Percentiles rank a stretch among this genome's conserved stretches.
phyloP scores from a whole-genome alignment of 2,888 invertebrate species.

The Scaeva pyrastri region DNA sequence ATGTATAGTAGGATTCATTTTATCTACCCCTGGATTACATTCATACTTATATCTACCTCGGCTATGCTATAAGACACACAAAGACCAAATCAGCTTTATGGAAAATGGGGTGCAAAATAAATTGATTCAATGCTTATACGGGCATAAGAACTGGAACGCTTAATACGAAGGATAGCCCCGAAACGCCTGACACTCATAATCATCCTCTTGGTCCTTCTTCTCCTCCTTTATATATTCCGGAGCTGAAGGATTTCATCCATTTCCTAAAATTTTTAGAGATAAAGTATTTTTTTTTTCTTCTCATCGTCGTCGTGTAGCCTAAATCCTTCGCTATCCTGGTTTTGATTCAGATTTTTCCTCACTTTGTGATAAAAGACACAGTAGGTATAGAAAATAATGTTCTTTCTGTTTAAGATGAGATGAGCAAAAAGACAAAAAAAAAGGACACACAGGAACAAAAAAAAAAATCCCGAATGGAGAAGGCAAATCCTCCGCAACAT shows the following conservation, averaged over 20 bases:
- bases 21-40: neutral
- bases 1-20: conserved; percentile 38
- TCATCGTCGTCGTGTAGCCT: neutral
- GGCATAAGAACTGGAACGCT: neutral
- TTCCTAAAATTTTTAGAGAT: conserved; percentile 25
- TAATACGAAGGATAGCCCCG: neutral
- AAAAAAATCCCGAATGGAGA: conserved; percentile 3
- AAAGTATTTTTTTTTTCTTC: conserved; percentile 21
- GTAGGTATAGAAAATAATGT: conserved; percentile 12
- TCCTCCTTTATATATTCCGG: neutral
- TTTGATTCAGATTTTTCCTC: conserved; percentile 35
- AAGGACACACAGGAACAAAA: conserved; percentile 22
- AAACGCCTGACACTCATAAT: too few species aligned
- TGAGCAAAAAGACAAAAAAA: neutral
- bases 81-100: neutral
- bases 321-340: neutral
- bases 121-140: conserved; percentile 45
- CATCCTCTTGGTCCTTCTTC: too few species aligned
- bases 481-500: conserved; percentile 59
- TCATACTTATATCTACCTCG: too few species aligned
- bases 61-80: too few species aligned
- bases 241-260: conserved; percentile 32
- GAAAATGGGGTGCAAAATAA: conserved; percentile 23
- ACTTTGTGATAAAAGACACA: conserved; percentile 39
- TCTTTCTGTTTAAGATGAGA: neutral